A percentile compares a stretch with the other conserved stretches of the same genome.
Evolutionary conservation across 1,140 invertebrate genomes (phyloP).

Genomic region (Pogonomyrmex barbatus): DNA sequence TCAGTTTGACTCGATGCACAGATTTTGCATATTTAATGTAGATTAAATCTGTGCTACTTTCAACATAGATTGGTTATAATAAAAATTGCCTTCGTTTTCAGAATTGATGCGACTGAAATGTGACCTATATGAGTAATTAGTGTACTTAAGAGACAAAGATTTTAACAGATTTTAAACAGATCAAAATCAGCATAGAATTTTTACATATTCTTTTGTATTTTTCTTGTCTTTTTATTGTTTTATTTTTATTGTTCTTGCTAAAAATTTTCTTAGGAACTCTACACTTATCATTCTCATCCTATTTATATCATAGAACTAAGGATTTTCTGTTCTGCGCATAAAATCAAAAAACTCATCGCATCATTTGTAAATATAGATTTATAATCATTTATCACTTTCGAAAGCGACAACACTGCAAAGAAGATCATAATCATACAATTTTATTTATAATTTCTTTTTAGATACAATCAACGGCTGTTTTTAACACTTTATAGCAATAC

Average conservation of each 20-base stretch:
- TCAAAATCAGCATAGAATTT: slow-evolving; percentile 19
- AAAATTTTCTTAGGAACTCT: neutral
- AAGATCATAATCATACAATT: slow-evolving; percentile 13
- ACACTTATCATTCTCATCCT: neutral
- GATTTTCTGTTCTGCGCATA: slow-evolving; percentile 27
- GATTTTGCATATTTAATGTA: neutral
- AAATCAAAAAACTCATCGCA: slow-evolving; percentile 52
- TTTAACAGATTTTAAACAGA: slow-evolving; percentile 1
- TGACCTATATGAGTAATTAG: slow-evolving; percentile 4
- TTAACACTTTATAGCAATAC: neutral
- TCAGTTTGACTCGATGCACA: neutral
- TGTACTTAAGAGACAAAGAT: slow-evolving; percentile 27
- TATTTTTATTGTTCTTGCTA: too few species aligned
- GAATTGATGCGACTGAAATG: slow-evolving; percentile 22
- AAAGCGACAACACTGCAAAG: slow-evolving; percentile 13
- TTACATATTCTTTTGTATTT: slow-evolving; percentile 12
- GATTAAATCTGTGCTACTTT: slow-evolving; percentile 5
- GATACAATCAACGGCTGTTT: neutral
- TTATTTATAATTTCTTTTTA: slow-evolving; percentile 54
- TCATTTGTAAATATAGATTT: slow-evolving; percentile 63
- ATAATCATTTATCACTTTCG: slow-evolving; percentile 36
- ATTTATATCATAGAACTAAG: slow-evolving; percentile 54
- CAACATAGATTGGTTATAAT: neutral
- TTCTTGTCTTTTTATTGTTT: too few species aligned
- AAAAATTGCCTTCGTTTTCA: slow-evolving; percentile 43